Evolutionary conservation across 2,888 invertebrate species (phyloP).

Genomic region (Catocala nupta): DNA sequence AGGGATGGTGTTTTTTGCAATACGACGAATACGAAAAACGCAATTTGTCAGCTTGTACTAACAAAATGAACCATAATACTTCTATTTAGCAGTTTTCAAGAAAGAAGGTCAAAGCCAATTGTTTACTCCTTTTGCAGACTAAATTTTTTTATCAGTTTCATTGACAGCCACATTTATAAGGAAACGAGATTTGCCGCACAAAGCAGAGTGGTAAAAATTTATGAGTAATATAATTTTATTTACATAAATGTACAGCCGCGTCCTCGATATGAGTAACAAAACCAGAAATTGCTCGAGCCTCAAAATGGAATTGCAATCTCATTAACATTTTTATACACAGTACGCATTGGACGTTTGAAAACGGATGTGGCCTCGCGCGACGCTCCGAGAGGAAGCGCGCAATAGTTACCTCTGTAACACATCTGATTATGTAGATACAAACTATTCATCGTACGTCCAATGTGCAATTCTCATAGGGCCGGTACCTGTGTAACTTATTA

Average conservation of each 20-base stretch:
- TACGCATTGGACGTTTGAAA: conserved; percentile 47
- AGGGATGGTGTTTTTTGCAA: no score
- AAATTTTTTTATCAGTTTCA: conserved; percentile 16
- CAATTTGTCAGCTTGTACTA: no score
- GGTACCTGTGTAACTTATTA: no score
- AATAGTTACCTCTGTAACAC: conserved; percentile 2
- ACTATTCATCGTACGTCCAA: background rate
- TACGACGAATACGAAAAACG: no score
- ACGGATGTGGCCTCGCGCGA: conserved; percentile 57
- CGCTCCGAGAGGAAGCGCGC: conserved; percentile 50
- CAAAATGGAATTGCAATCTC: conserved; percentile 54
- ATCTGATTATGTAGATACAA: conserved; percentile 14
- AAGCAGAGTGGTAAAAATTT: conserved; percentile 17
- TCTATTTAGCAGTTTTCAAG: conserved; percentile 2
- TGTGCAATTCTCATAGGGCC: background rate
- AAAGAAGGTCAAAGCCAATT: conserved; percentile 19
- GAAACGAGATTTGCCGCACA: conserved; percentile 18
- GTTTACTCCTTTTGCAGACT: conserved; percentile 16
- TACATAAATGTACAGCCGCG: conserved; percentile 25
- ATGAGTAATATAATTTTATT: conserved; percentile 26
- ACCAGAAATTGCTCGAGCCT: conserved; percentile 60
- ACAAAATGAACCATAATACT: no score
- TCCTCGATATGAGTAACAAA: conserved; percentile 52
- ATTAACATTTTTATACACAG: conserved; percentile 61
- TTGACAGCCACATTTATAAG: conserved; percentile 17